phyloP scores from a whole-genome alignment of 2,797 vertebrate genomes.

The Mallotus villosus region DNA sequence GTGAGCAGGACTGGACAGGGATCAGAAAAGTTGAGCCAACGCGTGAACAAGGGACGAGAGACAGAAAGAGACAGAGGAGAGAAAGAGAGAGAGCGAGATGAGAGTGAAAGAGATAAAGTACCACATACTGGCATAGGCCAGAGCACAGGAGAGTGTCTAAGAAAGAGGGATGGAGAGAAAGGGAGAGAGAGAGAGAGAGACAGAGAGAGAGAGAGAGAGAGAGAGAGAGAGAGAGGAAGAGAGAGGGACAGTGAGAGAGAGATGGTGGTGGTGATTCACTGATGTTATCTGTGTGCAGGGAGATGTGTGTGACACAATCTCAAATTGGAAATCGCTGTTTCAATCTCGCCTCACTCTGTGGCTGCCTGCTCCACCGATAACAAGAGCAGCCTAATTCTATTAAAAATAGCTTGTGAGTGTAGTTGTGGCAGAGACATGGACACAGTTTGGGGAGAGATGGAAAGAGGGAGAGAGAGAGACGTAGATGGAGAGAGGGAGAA shows the following conservation, averaged over 20 bases:
- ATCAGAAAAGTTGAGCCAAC: constrained; percentile 61
- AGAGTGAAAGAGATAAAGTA: constrained; percentile 8
- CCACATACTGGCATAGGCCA: constrained; percentile 15
- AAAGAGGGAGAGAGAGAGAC: not conserved
- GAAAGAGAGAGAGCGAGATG: constrained; percentile 41
- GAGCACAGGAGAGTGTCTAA: constrained; percentile 6
- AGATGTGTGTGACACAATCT: constrained; percentile 82
- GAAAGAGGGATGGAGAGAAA: constrained; percentile 21
- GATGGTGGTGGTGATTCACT: constrained; percentile 69
- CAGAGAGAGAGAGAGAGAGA: constrained; percentile 32
- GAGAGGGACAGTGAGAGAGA: constrained; percentile 45
- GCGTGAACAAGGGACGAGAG: constrained; percentile 59
- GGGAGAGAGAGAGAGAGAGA: constrained; percentile 13
- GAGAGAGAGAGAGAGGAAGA: not conserved
- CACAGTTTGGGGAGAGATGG: constrained; percentile 23
- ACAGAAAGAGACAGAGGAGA: constrained; percentile 19
- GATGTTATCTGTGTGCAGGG: constrained; percentile 74
- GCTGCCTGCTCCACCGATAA: constrained; percentile 71
- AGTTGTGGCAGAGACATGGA: constrained; percentile 50
- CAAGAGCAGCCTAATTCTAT: constrained; percentile 78
- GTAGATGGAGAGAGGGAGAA: constrained; percentile 15
- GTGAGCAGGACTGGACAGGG: constrained; percentile 34
- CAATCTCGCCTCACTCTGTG: constrained; percentile 77
- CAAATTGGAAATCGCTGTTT: constrained; percentile 84
- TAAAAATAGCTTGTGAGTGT: constrained; percentile 74